These are phyloP conservation scores for Geococcyx californianus DNA, from an alignment of 2,113 vertebrate species.

Conservation along the genomic window DNA sequence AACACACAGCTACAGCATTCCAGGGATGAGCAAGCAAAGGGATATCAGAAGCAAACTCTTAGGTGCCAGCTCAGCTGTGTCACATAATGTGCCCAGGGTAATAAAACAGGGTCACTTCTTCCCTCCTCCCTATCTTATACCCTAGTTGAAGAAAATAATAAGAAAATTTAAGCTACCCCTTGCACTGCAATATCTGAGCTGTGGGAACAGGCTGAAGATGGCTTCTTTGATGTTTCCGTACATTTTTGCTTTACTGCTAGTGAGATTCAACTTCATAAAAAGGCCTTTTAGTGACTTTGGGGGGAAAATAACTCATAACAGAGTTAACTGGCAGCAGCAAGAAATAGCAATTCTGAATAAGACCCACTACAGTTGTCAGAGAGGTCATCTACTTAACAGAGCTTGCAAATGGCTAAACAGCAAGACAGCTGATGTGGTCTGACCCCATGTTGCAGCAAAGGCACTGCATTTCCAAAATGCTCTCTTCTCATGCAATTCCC, in stretches of 20 bases:
- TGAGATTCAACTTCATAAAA: background rate
- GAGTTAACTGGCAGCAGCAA: background rate
- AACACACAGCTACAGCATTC: too few relatives aligned
- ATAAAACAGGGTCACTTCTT: background rate
- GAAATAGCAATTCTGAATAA: background rate
- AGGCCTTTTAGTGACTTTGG: background rate
- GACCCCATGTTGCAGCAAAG: accelerated
- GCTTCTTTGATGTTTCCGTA: background rate
- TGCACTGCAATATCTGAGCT: background rate
- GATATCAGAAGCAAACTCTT: background rate
- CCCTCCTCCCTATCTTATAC: background rate
- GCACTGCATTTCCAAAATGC: accelerated
- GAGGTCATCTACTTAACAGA: background rate
- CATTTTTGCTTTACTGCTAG: background rate
- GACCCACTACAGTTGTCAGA: accelerated
- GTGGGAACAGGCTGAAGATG: background rate
- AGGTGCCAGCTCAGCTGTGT: accelerated
- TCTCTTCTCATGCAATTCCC: background rate
- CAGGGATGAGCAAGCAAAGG: background rate
- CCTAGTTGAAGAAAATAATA: accelerated
- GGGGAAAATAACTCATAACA: background rate
- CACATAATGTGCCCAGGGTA: too few relatives aligned
- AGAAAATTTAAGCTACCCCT: background rate
- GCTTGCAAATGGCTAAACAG: accelerated
- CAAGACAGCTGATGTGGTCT: accelerated